Evolutionary conservation across 2,888 invertebrate genomes (phyloP).

Genomic region (Trachelus troglodyta): DNA sequence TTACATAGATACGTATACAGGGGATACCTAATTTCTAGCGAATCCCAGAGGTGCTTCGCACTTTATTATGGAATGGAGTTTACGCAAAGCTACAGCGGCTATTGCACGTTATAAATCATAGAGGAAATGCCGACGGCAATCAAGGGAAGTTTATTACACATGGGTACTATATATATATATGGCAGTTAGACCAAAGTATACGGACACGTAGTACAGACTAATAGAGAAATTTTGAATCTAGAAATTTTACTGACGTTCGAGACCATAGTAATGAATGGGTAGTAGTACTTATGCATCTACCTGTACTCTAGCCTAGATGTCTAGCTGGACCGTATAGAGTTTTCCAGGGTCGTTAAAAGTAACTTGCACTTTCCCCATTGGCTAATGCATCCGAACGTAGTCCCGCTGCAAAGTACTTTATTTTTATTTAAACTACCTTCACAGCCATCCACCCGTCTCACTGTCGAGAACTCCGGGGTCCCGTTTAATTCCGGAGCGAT

Average conservation of each 20-base stretch:
- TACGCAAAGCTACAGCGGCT: background rate
- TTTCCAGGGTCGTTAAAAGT: constrained; percentile 54
- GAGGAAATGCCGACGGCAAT: background rate
- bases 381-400: constrained; percentile 58
- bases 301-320: background rate
- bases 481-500: constrained; percentile 54
- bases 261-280: background rate
- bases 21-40: background rate
- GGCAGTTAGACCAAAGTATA: background rate
- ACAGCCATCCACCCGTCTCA: constrained; percentile 14
- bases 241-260: background rate
- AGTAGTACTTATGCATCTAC: background rate
- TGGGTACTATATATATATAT: background rate
- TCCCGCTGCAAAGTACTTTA: constrained; percentile 52
- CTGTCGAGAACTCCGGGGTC: constrained; percentile 23
- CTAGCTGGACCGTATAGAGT: background rate
- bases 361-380: constrained; percentile 58
- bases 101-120: background rate
- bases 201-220: background rate
- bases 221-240: background rate
- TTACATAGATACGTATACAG: background rate
- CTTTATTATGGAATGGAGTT: background rate
- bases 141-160: background rate
- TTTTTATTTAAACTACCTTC: constrained; percentile 62
- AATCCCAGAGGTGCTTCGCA: background rate